Percentiles rank a stretch among this genome's conserved stretches.
Evolutionary conservation across 2,888 invertebrate species (phyloP).

Genomic region (Drosophila kambysellisi): DNA sequence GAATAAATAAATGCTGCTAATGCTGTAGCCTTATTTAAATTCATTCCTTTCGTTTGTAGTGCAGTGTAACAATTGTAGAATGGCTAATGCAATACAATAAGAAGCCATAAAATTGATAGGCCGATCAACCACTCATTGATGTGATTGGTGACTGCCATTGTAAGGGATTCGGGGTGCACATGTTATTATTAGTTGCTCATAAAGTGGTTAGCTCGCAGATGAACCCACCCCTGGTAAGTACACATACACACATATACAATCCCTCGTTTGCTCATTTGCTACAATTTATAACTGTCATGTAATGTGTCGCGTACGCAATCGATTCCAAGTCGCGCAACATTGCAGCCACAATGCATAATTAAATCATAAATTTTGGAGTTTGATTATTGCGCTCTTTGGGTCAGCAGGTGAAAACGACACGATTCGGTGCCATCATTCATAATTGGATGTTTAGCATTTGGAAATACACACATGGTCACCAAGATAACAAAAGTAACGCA

Average conservation of each 20-base stretch:
- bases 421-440: constrained; percentile 42
- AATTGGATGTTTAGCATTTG: constrained; percentile 64
- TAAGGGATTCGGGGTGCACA: constrained; percentile 48
- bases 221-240: constrained; percentile 43
- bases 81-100: constrained; percentile 2
- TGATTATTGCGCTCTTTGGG: constrained; percentile 45
- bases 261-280: constrained; percentile 32
- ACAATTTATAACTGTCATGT: constrained; percentile 56
- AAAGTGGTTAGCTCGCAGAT: constrained; percentile 49
- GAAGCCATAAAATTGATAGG: constrained; percentile 35
- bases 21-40: too few species aligned
- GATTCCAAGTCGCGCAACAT: constrained; percentile 12
- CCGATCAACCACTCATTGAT: constrained; percentile 60
- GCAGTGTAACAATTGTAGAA: constrained; percentile 25
- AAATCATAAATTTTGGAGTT: constrained; percentile 35
- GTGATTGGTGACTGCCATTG: constrained; percentile 26
- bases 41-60: constrained; percentile 22
- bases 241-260: not conserved
- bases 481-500: constrained; percentile 24
- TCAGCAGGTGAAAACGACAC: constrained; percentile 69
- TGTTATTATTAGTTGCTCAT: constrained; percentile 66
- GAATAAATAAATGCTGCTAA: not conserved
- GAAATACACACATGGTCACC: constrained; percentile 51
- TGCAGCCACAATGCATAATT: constrained; percentile 24
- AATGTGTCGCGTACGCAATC: constrained; percentile 37